phyloP scores from a whole-genome alignment of 2,797 vertebrate species.

The Nyctibius grandis region DNA sequence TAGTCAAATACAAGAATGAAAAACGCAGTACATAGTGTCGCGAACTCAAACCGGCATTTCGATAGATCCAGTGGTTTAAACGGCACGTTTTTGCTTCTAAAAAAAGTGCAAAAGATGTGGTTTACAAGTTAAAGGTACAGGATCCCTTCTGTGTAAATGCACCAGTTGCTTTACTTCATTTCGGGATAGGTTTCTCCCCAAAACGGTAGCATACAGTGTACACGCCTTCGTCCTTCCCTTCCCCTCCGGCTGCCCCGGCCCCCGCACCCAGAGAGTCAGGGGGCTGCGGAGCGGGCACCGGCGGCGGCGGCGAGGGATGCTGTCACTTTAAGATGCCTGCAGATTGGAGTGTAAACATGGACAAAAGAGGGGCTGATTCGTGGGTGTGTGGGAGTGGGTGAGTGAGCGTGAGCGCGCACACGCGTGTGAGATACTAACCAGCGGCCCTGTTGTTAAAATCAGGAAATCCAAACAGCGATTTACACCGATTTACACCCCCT shows the following conservation, averaged over 20 bases:
- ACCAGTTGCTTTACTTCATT: constrained; percentile 58
- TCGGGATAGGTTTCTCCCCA: constrained; percentile 14
- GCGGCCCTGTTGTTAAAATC: constrained; percentile 89
- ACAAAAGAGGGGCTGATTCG: constrained; percentile 88
- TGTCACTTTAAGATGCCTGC: constrained; percentile 98
- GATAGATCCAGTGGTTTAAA: constrained; percentile 96
- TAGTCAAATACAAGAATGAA: constrained; percentile 99
- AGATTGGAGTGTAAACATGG: constrained; percentile 99
- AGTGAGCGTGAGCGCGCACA: constrained; percentile 54
- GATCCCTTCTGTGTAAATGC: constrained; percentile 84
- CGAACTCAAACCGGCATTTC: constrained; percentile 98
- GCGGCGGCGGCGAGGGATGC: constrained; percentile 78
- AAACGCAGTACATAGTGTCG: constrained; percentile 96
- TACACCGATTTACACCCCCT: constrained; percentile 96
- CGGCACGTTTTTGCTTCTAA: constrained; percentile 84
- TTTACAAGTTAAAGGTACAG: constrained; percentile 98
- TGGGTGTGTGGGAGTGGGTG: constrained; percentile 42
- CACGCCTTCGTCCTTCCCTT: not conserved
- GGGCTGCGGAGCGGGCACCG: constrained; percentile 46
- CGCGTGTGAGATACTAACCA: constrained; percentile 86
- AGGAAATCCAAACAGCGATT: constrained; percentile 98
- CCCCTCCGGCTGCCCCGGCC: not conserved
- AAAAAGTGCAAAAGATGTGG: constrained; percentile 95
- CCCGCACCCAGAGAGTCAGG: not conserved
- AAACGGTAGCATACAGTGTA: constrained; percentile 48